phyloP scores from a whole-genome alignment of 2,888 invertebrate species.

The Desoria tigrina region DNA sequence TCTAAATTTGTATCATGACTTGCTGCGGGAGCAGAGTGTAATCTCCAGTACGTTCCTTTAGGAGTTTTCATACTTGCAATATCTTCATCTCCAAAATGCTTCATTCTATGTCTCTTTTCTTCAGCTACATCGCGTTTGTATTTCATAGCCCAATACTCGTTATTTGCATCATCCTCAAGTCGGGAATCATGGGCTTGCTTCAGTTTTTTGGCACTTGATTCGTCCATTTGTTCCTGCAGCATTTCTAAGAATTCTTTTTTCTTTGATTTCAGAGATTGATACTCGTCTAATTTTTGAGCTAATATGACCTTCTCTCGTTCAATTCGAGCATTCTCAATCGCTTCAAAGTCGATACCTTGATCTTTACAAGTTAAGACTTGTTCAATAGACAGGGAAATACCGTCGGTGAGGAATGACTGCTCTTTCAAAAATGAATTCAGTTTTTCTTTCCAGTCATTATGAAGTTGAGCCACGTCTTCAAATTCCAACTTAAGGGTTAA shows the following conservation, averaged over 20 bases:
- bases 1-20: too few species aligned
- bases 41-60: too few species aligned
- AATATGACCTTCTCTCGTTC: conserved; percentile 5
- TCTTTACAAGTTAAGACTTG: conserved; percentile 11
- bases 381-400: conserved; percentile 23
- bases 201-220: conserved; percentile 26
- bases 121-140: conserved; percentile 33
- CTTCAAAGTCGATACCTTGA: conserved; percentile 27
- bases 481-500: conserved; percentile 26
- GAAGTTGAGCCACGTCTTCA: conserved; percentile 27
- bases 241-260: conserved; percentile 24
- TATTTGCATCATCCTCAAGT: conserved; percentile 25
- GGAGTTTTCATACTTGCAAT: neutral
- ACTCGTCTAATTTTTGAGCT: conserved; percentile 3
- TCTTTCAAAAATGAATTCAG: conserved; percentile 35
- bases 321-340: conserved; percentile 26
- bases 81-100: conserved; percentile 30
- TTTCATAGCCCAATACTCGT: conserved; percentile 17
- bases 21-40: neutral
- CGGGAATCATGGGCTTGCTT: conserved; percentile 20
- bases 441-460: conserved; percentile 33
- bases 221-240: conserved; percentile 37
- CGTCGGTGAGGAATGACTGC: conserved; percentile 32
- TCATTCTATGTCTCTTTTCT: conserved; percentile 33
- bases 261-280: conserved; percentile 22